Evolutionary conservation across 2,888 invertebrate species (phyloP).

Genomic region (Stenodema calcarata): DNA sequence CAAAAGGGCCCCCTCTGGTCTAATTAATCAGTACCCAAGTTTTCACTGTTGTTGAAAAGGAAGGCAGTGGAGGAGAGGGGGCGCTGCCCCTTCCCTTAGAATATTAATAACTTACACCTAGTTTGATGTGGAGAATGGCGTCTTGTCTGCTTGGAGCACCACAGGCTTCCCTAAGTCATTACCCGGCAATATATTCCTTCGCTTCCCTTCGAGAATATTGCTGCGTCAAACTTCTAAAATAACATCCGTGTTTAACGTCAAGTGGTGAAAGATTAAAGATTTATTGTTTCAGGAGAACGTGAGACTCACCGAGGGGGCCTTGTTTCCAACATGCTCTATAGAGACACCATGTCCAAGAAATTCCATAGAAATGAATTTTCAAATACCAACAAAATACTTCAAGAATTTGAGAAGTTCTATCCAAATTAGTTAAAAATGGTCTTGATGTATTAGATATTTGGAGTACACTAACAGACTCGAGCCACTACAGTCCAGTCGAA

Average conservation of each 20-base stretch:
- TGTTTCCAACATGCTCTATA: background rate
- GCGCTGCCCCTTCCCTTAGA: background rate
- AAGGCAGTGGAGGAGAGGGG: background rate
- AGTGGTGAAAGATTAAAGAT: background rate
- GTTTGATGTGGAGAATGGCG: conserved; percentile 56
- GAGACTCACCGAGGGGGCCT: background rate
- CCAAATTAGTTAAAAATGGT: too few relatives aligned
- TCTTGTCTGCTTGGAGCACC: conserved; percentile 18
- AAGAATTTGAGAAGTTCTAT: too few relatives aligned
- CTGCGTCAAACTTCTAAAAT: conserved; percentile 18
- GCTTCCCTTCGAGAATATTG: conserved; percentile 1
- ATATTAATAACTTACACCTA: conserved; percentile 59
- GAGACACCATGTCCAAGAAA: too few relatives aligned
- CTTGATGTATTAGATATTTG: too few relatives aligned
- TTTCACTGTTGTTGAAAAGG: conserved; percentile 36
- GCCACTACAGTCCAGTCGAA: too few relatives aligned
- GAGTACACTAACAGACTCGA: too few relatives aligned
- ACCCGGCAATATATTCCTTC: conserved; percentile 46
- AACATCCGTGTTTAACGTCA: background rate
- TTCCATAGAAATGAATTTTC: too few relatives aligned
- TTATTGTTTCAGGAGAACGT: background rate
- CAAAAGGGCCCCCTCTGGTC: conserved; percentile 37
- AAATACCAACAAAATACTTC: too few relatives aligned
- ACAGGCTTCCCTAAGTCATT: conserved; percentile 28
- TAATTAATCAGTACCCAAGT: conserved; percentile 53